Conservation (phyloP, 1,140 invertebrate species). For the Antheraea mylitta region DNA sequence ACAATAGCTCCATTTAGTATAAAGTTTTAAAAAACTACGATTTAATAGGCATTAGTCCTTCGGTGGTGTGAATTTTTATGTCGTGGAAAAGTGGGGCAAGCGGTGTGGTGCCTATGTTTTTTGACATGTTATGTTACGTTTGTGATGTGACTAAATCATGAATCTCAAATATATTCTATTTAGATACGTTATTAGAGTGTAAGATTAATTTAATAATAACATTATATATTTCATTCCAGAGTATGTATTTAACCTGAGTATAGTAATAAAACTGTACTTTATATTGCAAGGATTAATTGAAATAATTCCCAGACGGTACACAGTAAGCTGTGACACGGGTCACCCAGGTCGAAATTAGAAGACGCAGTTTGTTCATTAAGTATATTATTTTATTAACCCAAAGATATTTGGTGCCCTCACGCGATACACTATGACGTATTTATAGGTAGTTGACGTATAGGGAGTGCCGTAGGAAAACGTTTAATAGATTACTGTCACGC, state of each 20-base stretch:
- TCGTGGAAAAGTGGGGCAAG: too few species aligned
- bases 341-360: conserved; percentile 10
- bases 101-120: too few species aligned
- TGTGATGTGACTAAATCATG: too few species aligned
- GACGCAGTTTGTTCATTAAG: conserved; percentile 7
- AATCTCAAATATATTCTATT: too few species aligned
- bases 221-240: too few species aligned
- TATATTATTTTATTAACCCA: conserved; percentile 23
- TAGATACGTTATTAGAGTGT: too few species aligned
- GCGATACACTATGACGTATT: conserved; percentile 26
- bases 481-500: conserved; percentile 40
- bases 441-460: conserved; percentile 23
- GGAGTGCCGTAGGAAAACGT: conserved; percentile 20
- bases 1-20: too few species aligned
- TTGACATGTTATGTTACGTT: too few species aligned
- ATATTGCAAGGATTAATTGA: neutral
- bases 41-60: too few species aligned
- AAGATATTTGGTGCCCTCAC: conserved; percentile 26
- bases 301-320: neutral
- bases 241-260: neutral
- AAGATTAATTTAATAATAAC: too few species aligned
- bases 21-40: too few species aligned
- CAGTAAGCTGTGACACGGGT: neutral
- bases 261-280: neutral
- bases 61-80: too few species aligned